phyloP scores from a whole-genome alignment of 2,113 vertebrate genomes.

The Ptilorrhoa leucosticta region DNA sequence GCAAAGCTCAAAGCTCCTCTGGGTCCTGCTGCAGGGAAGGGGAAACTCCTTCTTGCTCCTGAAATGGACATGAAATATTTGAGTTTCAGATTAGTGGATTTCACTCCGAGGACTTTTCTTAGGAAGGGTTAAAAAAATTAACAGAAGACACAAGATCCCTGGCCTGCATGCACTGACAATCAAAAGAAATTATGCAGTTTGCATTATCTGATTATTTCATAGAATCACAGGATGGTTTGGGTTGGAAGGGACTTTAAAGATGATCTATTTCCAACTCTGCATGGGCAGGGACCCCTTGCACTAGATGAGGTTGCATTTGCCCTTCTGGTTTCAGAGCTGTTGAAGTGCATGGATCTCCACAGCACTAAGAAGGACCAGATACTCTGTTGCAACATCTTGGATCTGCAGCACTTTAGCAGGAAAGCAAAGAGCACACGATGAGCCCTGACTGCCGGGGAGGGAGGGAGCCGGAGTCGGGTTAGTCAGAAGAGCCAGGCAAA shows the following conservation, averaged over 20 bases:
- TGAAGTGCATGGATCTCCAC: not conserved
- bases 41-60: not conserved
- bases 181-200: not conserved
- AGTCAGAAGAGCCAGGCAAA: not conserved
- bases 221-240: not conserved
- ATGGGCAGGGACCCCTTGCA: not conserved
- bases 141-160: not conserved
- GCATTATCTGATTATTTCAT: not conserved
- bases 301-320: not conserved
- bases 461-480: not conserved
- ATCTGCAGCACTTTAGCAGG: not conserved
- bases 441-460: accelerated
- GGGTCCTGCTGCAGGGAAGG: not conserved
- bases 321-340: not conserved
- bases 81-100: not conserved
- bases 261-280: not conserved
- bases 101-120: not conserved
- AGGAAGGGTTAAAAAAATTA: not conserved
- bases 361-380: not conserved
- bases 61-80: not conserved
- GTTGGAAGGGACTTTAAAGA: not conserved
- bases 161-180: accelerated
- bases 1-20: not conserved
- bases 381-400: not conserved
- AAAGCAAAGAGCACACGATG: not conserved